Percentiles rank a stretch among this genome's conserved stretches.
Evolutionary conservation across 1,140 invertebrate species (phyloP).

Genomic region (Acyrthosiphon pisum): DNA sequence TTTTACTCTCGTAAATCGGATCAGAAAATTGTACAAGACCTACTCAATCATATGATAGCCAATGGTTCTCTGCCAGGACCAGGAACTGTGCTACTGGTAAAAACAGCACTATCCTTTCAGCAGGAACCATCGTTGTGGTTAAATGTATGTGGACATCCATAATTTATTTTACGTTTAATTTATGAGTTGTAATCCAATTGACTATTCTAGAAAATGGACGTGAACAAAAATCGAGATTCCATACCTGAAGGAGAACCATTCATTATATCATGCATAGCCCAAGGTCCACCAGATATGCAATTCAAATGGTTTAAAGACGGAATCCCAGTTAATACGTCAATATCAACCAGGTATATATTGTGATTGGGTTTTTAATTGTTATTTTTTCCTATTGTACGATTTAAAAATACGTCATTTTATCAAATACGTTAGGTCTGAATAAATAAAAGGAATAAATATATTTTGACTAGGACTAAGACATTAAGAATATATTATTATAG

Average conservation of each 20-base stretch:
- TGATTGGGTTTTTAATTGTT: background rate
- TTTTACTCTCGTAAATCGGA: slow-evolving; percentile 46
- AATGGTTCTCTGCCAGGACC: slow-evolving; percentile 32
- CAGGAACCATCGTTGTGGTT: slow-evolving; percentile 44
- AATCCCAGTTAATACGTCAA: slow-evolving; percentile 74
- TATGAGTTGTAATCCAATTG: background rate
- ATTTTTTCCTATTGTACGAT: background rate
- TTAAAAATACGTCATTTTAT: background rate
- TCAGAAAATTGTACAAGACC: slow-evolving; percentile 37
- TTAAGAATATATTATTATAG: no score
- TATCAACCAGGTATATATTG: slow-evolving; percentile 71
- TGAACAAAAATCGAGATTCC: slow-evolving; percentile 39
- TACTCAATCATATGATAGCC: slow-evolving; percentile 27
- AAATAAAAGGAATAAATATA: background rate
- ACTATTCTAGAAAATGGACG: slow-evolving; percentile 18
- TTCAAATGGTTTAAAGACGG: slow-evolving; percentile 85
- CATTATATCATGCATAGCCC: slow-evolving; percentile 76
- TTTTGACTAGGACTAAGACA: no score
- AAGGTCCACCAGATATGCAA: slow-evolving; percentile 75
- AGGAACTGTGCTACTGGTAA: background rate
- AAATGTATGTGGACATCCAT: background rate
- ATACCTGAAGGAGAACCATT: slow-evolving; percentile 78
- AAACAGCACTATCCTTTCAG: slow-evolving; percentile 35
- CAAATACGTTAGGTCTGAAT: background rate
- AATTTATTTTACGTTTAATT: background rate